A percentile compares a stretch with the other conserved stretches of the same genome.
Evolutionary conservation across 2,888 invertebrate species (phyloP).

Genomic region (Perithous albicinctus): DNA sequence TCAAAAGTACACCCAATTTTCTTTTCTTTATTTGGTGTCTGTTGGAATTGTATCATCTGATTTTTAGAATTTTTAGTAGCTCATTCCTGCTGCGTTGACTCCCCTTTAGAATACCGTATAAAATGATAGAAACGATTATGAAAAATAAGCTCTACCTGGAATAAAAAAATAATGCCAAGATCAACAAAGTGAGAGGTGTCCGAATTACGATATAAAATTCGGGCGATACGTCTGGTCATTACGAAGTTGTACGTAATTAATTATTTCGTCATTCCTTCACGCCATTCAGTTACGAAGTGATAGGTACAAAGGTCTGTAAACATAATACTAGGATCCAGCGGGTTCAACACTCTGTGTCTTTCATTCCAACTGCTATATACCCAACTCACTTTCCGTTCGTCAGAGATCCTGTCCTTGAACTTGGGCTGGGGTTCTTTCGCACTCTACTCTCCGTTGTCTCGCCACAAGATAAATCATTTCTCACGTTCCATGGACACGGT

Average conservation of each 20-base stretch:
- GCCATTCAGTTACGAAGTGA: background rate
- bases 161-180: background rate
- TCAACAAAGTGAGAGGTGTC: background rate
- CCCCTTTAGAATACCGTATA: too few relatives aligned
- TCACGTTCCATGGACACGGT: conserved; percentile 7
- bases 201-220: background rate
- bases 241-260: background rate
- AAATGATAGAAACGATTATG: too few relatives aligned
- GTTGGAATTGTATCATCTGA: too few relatives aligned
- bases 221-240: background rate
- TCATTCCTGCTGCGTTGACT: too few relatives aligned
- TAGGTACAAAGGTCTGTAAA: background rate
- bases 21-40: too few relatives aligned
- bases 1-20: too few relatives aligned
- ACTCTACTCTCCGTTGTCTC: background rate
- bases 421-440: conserved; percentile 24
- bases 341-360: conserved; percentile 44
- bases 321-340: conserved; percentile 16
- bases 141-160: background rate
- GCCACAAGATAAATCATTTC: conserved; percentile 33
- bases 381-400: background rate
- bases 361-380: background rate
- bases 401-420: conserved; percentile 39
- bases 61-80: too few relatives aligned
- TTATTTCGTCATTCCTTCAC: background rate